Evolutionary conservation across 2,888 invertebrate species (phyloP), one percentile per base, ranked within the genome.

Genomic region (Colletes collaris): DNA sequence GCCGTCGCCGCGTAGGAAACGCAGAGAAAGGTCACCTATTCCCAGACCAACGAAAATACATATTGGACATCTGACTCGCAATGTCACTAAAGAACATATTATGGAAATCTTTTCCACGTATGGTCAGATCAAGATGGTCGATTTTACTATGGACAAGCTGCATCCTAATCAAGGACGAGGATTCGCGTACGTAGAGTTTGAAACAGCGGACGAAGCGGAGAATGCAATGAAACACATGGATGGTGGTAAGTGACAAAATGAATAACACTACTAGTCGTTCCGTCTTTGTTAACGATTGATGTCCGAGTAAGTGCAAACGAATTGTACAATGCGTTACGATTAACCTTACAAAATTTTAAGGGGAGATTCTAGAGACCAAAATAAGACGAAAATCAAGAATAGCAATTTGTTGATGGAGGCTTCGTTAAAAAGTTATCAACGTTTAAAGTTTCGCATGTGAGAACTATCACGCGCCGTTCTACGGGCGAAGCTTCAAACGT

Each of bases 221-320:
- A 98, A 98, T 93, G 99, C 99, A 0, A 98, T 99, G 96, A 99
- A 99, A 93, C 98, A 99, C 91, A 99, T 99, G 99, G 99, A 99
- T 94, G 99, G 99, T 92, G 99, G 97, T 96, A 93, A 88, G 81
- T 68, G 13, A 0, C 13, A 35, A 50, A 58, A 49, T 35, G 2
- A 10, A 0, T 6, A 46, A 11, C 0, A 13, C 13, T 10, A 3
- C 27, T 19, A n/a, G 13, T 16, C 2, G 8, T 37, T 11, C 27
- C 8, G 8, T 50, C 11, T 0, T 6, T 0, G 10, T 11, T 4
- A 46, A 5, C 13, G 8, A 27, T 55, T 73, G 40, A 40, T 40
- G 3, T 40, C 4, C 4, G 4, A 40, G 7, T 0, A 40, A 40
- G 40, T 4, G 7, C 7, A 40, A 40, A 40, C 7, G 40, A 6